These are phyloP conservation scores for Ernsta delagoae DNA, from an alignment of 2,888 invertebrate genomes.

Conservation along the genomic window DNA sequence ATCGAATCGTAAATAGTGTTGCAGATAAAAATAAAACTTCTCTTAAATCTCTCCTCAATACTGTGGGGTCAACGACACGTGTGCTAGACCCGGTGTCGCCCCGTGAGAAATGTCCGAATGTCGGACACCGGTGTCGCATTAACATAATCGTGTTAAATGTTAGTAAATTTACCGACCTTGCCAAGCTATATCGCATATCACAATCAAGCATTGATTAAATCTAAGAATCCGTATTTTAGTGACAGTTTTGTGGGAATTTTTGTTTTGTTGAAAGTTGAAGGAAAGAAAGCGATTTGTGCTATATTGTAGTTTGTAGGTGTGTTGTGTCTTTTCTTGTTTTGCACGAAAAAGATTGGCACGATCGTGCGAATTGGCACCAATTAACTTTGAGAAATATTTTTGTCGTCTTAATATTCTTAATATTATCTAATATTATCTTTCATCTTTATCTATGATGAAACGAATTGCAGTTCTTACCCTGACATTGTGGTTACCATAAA, in stretches of 20 bases:
- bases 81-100: slow-evolving; percentile 75
- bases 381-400: too few relatives aligned
- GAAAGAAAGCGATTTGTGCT: too few relatives aligned
- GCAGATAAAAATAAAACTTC: slow-evolving; percentile 40
- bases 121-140: slow-evolving; percentile 60
- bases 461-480: too few relatives aligned
- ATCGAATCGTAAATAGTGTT: slow-evolving; percentile 32
- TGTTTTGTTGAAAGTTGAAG: neutral
- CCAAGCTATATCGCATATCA: slow-evolving; percentile 26
- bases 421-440: too few relatives aligned
- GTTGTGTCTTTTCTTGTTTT: too few relatives aligned
- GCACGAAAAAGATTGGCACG: too few relatives aligned
- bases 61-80: slow-evolving; percentile 64
- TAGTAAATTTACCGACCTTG: slow-evolving; percentile 56
- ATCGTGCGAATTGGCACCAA: too few relatives aligned
- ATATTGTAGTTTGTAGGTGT: too few relatives aligned
- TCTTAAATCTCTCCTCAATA: slow-evolving; percentile 34
- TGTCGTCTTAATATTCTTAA: too few relatives aligned
- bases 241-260: slow-evolving; percentile 4
- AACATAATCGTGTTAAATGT: slow-evolving; percentile 70
- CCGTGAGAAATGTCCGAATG: slow-evolving; percentile 71
- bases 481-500: too few relatives aligned
- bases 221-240: slow-evolving; percentile 3
- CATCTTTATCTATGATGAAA: too few relatives aligned
- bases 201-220: slow-evolving; percentile 11